phyloP scores from a whole-genome alignment of 92 coral and sea anemone species.

The Montipora capitata region DNA sequence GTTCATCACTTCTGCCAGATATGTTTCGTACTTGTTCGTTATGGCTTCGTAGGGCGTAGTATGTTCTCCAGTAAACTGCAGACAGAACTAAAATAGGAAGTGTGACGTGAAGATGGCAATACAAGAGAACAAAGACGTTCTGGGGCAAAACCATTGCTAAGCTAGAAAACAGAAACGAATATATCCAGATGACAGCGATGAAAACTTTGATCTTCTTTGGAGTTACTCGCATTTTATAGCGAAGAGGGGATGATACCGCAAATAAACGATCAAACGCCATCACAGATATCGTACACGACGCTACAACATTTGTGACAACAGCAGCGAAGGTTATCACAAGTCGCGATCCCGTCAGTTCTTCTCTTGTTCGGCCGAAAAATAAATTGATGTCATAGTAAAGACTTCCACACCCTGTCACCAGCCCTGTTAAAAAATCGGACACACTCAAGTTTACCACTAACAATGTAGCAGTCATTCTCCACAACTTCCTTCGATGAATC shows the following conservation, averaged over 20 bases:
- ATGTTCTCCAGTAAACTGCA: constrained; percentile 12
- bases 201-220: background rate
- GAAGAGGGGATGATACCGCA: constrained; percentile 20
- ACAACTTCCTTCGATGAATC: constrained; percentile 10
- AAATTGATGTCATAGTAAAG: background rate
- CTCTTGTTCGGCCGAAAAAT: background rate
- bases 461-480: background rate
- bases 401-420: constrained; percentile 21
- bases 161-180: constrained; percentile 2
- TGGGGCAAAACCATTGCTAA: background rate
- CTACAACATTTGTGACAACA: constrained; percentile 20
- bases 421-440: constrained; percentile 18
- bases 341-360: background rate
- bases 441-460: constrained; percentile 33
- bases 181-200: constrained; percentile 30
- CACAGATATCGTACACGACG: constrained; percentile 13
- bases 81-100: constrained; percentile 20
- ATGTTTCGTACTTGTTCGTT: background rate
- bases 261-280: constrained; percentile 21
- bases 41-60: constrained; percentile 8
- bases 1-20: background rate
- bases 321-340: background rate
- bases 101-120: constrained; percentile 31
- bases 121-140: constrained; percentile 14
- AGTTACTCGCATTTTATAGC: background rate